phyloP scores from a whole-genome alignment of 2,113 vertebrate species.

The Brachyhypopomus gauderio region DNA sequence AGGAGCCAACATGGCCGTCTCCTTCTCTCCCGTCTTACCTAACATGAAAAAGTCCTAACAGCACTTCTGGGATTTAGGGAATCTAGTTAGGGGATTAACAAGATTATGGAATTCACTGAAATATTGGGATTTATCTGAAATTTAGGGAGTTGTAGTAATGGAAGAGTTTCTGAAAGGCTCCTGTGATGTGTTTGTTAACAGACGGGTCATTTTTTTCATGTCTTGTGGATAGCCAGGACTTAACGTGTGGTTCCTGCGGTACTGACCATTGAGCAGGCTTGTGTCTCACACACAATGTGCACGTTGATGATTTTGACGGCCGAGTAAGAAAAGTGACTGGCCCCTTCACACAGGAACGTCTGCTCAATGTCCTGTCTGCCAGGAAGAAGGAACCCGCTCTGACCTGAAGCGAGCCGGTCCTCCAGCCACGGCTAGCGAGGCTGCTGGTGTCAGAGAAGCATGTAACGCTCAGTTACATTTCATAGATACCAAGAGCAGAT shows the following conservation, averaged over 20 bases:
- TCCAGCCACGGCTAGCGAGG: not conserved
- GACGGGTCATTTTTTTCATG: not conserved
- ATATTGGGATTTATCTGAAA: not conserved
- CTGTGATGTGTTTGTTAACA: too few relatives aligned
- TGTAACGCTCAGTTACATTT: not conserved
- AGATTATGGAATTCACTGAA: not conserved
- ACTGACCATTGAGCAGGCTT: conserved; percentile 46
- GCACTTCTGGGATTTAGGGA: conserved; percentile 22
- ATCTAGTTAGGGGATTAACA: not conserved
- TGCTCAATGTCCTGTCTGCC: conserved; percentile 30
- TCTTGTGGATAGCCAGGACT: conserved; percentile 30
- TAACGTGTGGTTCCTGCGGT: conserved; percentile 8
- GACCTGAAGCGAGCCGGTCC: not conserved
- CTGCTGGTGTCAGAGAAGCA: not conserved
- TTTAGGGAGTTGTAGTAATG: too few relatives aligned
- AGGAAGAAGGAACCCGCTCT: conserved; percentile 25
- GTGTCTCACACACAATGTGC: conserved; percentile 44
- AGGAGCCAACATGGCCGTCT: not conserved
- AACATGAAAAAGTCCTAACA: conserved; percentile 21
- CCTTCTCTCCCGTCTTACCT: not conserved
- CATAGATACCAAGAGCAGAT: not conserved
- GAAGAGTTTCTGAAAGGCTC: too few relatives aligned
- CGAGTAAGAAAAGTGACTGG: conserved; percentile 27
- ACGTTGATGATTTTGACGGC: conserved; percentile 53
- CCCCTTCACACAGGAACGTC: conserved; percentile 40